Conservation (phyloP, 2,113 vertebrate species). For the Promerops cafer region DNA sequence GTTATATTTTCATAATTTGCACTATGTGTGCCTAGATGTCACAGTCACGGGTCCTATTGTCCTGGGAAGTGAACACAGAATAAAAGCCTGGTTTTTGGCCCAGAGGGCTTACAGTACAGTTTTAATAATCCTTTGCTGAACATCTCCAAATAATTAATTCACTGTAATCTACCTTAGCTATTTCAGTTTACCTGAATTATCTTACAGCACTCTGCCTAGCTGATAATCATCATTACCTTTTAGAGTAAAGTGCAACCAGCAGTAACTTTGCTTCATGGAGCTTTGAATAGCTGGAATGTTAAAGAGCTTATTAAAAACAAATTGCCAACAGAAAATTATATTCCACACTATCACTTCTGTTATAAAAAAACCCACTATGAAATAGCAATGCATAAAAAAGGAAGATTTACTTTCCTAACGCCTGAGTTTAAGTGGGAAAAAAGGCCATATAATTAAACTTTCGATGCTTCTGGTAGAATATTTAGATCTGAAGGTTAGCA, state of each 20-base stretch:
- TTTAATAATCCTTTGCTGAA: conserved; percentile 25
- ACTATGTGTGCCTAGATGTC: neutral
- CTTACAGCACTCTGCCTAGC: conserved; percentile 37
- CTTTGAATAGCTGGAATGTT: conserved; percentile 36
- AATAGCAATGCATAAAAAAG: conserved; percentile 20
- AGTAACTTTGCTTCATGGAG: conserved; percentile 32
- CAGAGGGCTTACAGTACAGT: neutral
- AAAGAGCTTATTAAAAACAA: conserved; percentile 56
- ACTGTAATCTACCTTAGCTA: neutral
- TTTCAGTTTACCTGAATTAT: conserved; percentile 32
- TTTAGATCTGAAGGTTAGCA: neutral
- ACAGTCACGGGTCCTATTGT: neutral
- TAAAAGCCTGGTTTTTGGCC: neutral
- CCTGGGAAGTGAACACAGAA: neutral
- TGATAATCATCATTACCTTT: conserved; percentile 44
- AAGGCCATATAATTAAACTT: neutral
- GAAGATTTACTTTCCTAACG: conserved; percentile 31
- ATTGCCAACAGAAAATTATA: conserved; percentile 55
- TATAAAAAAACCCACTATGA: neutral
- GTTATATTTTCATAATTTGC: neutral
- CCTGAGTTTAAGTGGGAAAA: neutral
- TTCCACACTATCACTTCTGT: conserved; percentile 26
- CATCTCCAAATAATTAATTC: conserved; percentile 35
- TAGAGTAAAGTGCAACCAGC: conserved; percentile 3
- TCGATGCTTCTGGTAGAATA: neutral